Evolutionary conservation across 2,888 invertebrate species (phyloP), one percentile per base, ranked within the genome.

Genomic region (Exephanes ischioxanthus): DNA sequence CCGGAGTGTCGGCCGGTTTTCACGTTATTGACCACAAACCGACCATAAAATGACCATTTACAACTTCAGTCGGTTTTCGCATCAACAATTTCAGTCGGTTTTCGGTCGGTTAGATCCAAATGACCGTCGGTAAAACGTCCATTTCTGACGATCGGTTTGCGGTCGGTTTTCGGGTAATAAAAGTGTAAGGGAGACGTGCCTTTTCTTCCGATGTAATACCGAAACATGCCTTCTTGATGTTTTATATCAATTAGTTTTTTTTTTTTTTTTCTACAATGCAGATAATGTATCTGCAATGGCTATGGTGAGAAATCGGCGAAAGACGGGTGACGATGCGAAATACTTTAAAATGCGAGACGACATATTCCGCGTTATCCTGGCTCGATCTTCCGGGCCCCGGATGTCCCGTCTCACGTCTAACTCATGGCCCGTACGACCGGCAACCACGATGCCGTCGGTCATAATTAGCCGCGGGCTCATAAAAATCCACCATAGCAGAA

Each of bases 351-450:
- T 91, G 91, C 91, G 88, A 87, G 90, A 85, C 90, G 86, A 82
- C 90, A 86, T 88, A 87, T 88, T 88, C 88, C 90, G 91, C 90
- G 90, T 91, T 91, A 90, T 90, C 91, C 90, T 90, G 89, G 87
- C 88, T 90, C 89, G 90, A 91, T 90, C 91, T 90, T 90, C 88
- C 90, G 89, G 85, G 90, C 87, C 4, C 91, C 91, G 91, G 91
- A 91, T 91, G 88, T 91, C 87, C 89, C 91, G 91, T 88, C 78
- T 83, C 88, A 80, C 86, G 86, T 87, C 89, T 79, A 84, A 86
- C 61, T 84, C 86, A 84, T 68, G 75, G 84, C 85, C 58, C 80
- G 61, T 75, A 30, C 76, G 68, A 30, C 58, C 80, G 48, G 53
- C 58, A 53, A 83, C 73, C 58, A 58, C 51, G 53, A 63, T 48